phyloP scores from a whole-genome alignment of 2,113 vertebrate species.

The Caretta caretta region DNA sequence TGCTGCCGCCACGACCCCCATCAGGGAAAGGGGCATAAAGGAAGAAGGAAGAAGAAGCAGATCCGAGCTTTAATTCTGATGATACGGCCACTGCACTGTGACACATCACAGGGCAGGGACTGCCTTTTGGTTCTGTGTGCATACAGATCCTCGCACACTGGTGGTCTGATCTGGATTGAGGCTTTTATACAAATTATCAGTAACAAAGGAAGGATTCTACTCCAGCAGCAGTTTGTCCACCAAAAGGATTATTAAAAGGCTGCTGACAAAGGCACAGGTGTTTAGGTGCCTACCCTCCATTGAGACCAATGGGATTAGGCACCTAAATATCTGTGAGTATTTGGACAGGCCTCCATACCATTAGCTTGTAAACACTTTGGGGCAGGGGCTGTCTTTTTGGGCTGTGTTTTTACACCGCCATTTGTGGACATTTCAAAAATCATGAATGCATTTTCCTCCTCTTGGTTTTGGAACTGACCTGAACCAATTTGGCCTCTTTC shows the following conservation, averaged over 20 bases:
- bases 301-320: background rate
- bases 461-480: background rate
- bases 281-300: background rate
- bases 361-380: background rate
- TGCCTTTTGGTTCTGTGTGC: background rate
- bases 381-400: too few species aligned
- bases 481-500: background rate
- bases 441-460: background rate
- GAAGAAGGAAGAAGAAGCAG: too few species aligned
- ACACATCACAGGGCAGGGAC: background rate
- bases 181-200: background rate
- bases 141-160: background rate
- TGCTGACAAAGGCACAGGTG: background rate
- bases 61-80: background rate
- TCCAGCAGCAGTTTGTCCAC: background rate
- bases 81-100: background rate
- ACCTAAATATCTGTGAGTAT: background rate
- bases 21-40: too few species aligned
- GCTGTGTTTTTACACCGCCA: background rate
- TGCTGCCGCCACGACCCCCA: too few species aligned
- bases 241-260: background rate
- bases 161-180: background rate
- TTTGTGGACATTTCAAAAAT: background rate
- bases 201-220: background rate
- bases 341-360: background rate